Conservation (phyloP, 2,113 vertebrate species). For the Merops nubicus region DNA sequence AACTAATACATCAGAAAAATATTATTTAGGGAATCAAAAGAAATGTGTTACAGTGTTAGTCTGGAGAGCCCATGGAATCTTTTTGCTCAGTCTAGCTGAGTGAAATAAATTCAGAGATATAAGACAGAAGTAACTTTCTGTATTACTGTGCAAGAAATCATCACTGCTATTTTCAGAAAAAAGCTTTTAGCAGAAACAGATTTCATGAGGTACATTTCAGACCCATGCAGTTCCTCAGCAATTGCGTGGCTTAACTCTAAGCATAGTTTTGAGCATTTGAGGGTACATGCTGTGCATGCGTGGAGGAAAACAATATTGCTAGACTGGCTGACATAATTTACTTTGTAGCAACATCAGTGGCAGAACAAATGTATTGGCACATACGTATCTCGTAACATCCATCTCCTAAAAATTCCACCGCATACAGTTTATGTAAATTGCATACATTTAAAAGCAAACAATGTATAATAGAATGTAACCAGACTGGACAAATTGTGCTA, state of each 20-base stretch:
- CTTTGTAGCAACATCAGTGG: neutral
- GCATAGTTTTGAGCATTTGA: neutral
- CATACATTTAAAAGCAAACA: neutral
- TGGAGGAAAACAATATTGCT: neutral
- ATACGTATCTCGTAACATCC: neutral
- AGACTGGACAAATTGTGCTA: neutral
- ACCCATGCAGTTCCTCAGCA: neutral
- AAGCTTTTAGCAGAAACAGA: neutral
- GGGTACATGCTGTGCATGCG: neutral
- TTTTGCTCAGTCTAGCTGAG: neutral
- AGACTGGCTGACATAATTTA: neutral
- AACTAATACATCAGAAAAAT: constrained; percentile 1
- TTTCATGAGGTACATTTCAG: neutral
- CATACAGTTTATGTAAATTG: neutral
- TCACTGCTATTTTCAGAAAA: neutral
- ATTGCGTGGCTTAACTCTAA: neutral
- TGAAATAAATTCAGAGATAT: neutral
- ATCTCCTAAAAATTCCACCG: neutral
- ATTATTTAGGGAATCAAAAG: neutral
- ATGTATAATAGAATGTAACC: neutral
- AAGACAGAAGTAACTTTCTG: neutral
- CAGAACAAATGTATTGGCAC: neutral
- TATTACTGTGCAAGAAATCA: neutral
- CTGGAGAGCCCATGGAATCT: neutral
- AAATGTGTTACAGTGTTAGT: neutral